Evolutionary conservation across 2,888 invertebrate genomes (phyloP).

Genomic region (Acrobasis suavella): DNA sequence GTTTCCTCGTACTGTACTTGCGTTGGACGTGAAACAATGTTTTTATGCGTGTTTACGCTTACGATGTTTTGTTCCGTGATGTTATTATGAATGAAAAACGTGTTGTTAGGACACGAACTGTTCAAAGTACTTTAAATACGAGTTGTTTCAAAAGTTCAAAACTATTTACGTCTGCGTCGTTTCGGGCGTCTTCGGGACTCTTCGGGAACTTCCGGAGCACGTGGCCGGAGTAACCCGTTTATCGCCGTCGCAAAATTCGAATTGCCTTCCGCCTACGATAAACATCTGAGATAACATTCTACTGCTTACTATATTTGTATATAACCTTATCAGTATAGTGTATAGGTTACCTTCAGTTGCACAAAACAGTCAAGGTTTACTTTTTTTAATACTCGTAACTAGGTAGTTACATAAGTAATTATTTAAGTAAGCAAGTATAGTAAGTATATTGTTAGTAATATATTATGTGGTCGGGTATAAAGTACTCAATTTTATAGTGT

Average conservation of each 20-base stretch:
- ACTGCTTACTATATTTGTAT: neutral
- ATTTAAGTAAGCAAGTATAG: no score
- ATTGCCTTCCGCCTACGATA: slow-evolving; percentile 25
- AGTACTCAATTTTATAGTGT: no score
- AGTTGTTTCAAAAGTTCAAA: slow-evolving; percentile 53
- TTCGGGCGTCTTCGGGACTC: slow-evolving; percentile 32
- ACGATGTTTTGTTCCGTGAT: slow-evolving; percentile 1
- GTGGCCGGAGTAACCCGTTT: slow-evolving; percentile 50
- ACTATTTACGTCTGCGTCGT: slow-evolving; percentile 66
- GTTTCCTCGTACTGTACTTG: slow-evolving; percentile 13
- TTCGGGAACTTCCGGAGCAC: slow-evolving; percentile 67
- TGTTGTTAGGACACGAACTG: slow-evolving; percentile 23
- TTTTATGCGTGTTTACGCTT: slow-evolving; percentile 15
- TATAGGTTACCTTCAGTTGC: no score
- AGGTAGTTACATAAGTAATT: no score
- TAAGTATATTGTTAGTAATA: no score
- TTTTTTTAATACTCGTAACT: no score
- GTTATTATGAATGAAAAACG: slow-evolving; percentile 11
- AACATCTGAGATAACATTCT: slow-evolving; percentile 8
- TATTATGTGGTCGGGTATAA: no score
- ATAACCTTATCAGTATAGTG: neutral
- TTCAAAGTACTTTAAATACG: slow-evolving; percentile 43
- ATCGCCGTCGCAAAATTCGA: slow-evolving; percentile 45
- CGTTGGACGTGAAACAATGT: slow-evolving; percentile 14
- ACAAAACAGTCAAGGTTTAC: no score